Base-by-base conservation (phyloP, 2,888 invertebrate species). In the Ichneumoninae sp. region DNA sequence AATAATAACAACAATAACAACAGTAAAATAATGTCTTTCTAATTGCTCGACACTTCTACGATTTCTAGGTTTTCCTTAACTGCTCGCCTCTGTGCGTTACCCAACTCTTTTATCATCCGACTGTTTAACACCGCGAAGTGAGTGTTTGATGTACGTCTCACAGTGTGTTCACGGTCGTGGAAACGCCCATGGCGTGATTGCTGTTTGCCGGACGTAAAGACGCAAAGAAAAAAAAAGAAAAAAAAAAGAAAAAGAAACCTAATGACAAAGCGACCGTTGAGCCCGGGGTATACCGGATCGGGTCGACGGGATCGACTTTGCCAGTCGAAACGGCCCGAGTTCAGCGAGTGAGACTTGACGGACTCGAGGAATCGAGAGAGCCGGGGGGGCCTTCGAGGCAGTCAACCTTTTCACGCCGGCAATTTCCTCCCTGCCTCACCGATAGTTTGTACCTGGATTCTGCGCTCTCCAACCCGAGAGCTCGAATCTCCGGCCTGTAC, bases 171-270 rank as follows among this genome's bases (percentile, higher is more conserved):
- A 83, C 83, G 83, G 68, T 75, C 76, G 13, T 76, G 66, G 78
- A 79, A 71, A 70, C 86, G 82, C 82, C 84, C 79, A 84, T 86
- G 63, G 70, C 83, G 85, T 86, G 79, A 86, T 85, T 85, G 76
- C 77, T 80, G 79, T 85, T 83, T 82, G 80, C 68, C 68, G 76
- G 66, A 82, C 22, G 52, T 33, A 68, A 19, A 70, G 44, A 16
- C 44, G 16, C 44, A 36, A 57, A 57, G 54, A 65, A 69, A 60
- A 63, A 70, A 83, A 60, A 36, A 70, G 50, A 0, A 30, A 36
- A 54, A 57, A 63, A 54, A 63, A 50, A 63, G 66, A 70, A 83
- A 44, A 47, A 70, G 54, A 19, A 60, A 78, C 57, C 60, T 69
- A 80, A 75, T 66, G 78, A 52, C 74, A 65, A 73, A 80, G 81